phyloP scores from a whole-genome alignment of 2,113 vertebrate genomes.

The Dipodomys merriami region DNA sequence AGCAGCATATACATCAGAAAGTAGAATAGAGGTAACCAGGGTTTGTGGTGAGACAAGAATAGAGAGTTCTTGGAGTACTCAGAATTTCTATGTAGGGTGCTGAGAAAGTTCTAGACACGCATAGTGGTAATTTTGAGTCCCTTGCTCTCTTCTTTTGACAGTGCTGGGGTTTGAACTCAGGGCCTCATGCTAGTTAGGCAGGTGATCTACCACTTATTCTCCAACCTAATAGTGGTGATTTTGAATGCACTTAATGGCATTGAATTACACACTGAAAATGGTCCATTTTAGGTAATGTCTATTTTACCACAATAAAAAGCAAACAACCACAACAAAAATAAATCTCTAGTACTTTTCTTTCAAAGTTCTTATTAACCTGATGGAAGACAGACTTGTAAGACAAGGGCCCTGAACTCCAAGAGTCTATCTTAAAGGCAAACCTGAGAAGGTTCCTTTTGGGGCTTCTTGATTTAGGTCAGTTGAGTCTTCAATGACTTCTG shows the following conservation, averaged over 20 bases:
- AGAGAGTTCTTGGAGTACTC: too few species aligned
- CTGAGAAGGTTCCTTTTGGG: background rate
- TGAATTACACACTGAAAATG: background rate
- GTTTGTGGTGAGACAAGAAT: too few species aligned
- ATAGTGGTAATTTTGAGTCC: too few species aligned
- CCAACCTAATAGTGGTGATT: background rate
- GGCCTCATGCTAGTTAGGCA: background rate
- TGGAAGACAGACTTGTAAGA: background rate
- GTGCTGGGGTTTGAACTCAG: background rate
- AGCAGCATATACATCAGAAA: too few species aligned
- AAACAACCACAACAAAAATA: background rate
- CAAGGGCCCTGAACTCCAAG: background rate
- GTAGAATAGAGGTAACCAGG: too few species aligned
- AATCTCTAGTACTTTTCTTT: background rate
- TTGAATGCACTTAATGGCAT: too few species aligned
- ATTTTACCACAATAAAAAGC: background rate
- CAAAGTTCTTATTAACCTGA: background rate
- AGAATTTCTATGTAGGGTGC: too few species aligned
- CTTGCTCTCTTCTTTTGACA: too few species aligned
- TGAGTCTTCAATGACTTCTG: background rate
- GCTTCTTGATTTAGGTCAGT: slow-evolving; percentile 10
- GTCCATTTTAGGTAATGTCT: background rate
- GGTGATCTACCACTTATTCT: background rate
- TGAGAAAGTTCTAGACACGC: too few species aligned
- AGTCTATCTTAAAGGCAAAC: background rate